A percentile compares a stretch with the other conserved stretches of the same genome.
These are phyloP conservation scores for Suillia variegata DNA, from an alignment of 2,888 invertebrate genomes.

Conservation along the genomic window DNA sequence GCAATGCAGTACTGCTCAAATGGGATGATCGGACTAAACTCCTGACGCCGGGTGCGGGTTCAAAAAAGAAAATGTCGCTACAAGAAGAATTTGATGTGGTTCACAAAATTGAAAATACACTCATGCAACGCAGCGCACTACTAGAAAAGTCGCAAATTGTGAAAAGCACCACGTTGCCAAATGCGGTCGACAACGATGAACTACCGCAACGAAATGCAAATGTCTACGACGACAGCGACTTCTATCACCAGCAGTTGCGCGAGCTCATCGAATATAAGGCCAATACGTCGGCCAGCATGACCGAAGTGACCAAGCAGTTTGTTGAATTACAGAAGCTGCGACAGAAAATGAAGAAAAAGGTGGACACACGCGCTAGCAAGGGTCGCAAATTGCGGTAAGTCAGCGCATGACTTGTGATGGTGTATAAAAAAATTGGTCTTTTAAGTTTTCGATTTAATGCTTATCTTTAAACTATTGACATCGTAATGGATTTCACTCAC, in stretches of 20 bases:
- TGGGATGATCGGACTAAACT: conserved; percentile 94
- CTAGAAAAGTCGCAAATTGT: conserved; percentile 80
- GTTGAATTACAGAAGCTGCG: conserved; percentile 89
- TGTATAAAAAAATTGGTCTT: not conserved
- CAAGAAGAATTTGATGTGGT: conserved; percentile 63
- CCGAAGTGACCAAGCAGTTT: conserved; percentile 87
- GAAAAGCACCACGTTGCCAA: conserved; percentile 64
- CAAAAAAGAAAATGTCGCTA: conserved; percentile 63
- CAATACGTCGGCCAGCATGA: conserved; percentile 79
- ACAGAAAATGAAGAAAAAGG: conserved; percentile 88
- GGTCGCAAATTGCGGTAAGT: conserved; percentile 79
- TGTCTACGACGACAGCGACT: conserved; percentile 96
- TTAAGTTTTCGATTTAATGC: not conserved
- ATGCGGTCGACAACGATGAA: conserved; percentile 49
- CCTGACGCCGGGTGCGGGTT: conserved; percentile 68
- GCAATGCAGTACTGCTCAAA: conserved; percentile 84
- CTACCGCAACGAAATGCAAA: conserved; percentile 71
- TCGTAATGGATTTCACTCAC: not conserved
- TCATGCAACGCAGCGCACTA: conserved; percentile 78
- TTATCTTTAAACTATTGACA: not conserved
- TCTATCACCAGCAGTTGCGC: conserved; percentile 90
- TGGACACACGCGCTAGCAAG: conserved; percentile 93
- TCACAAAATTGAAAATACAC: conserved; percentile 81
- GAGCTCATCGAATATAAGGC: conserved; percentile 93
- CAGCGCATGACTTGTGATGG: too few relatives aligned